Base-by-base conservation (phyloP, 2,888 invertebrate genomes). In the Leucophenga maculata region DNA sequence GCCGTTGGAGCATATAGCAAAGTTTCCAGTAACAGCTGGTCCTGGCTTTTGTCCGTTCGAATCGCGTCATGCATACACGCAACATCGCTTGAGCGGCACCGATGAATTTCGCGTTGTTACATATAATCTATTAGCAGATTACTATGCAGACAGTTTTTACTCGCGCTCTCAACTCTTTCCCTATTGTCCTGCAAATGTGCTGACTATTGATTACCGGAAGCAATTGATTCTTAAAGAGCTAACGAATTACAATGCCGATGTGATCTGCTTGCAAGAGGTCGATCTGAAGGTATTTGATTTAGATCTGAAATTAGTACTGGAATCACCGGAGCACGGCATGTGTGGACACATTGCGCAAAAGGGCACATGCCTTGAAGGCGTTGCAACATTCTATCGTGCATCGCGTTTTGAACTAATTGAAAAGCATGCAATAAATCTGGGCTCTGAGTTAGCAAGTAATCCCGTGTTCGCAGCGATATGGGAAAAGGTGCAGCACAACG, bases 201-300 rank as follows among this genome's bases (percentile, higher is more conserved):
- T 98, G 52, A 90, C 92, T 39, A 93, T 95, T 69, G 94, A 95
- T 79, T 98, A 98, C 86, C 91, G 98, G 76, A 96, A 96, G 85
- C 94, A 94, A 79, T 90, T 98, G 0, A 90, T 97, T 69, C 82
- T 95, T 4, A 95, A 95, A 85, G 98, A 98, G 90, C 75, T 89
- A 13, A 59, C 84, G 77, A 96, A 96, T n/a, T 98, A 96, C 86
- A 94, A 97, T 89, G 92, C 93, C 50, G 98, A 98, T 87, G 89
- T 98, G 65, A 90, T 97, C 67, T 97, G 97, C 79, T 90, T 98
- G 14, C 98, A 98, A 91, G 98, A 98, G 91, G 96, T 97, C 0
- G 98, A 98, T 86, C 86, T 86, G 13, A 94, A 93, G 89, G 90
- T 97, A 60, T 97, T 93, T 87, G 88, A 91, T 8, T 85, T 90